Evolutionary conservation across 2,888 invertebrate species (phyloP), one percentile per base, ranked within the genome.

Genomic region (Patella pellucida): DNA sequence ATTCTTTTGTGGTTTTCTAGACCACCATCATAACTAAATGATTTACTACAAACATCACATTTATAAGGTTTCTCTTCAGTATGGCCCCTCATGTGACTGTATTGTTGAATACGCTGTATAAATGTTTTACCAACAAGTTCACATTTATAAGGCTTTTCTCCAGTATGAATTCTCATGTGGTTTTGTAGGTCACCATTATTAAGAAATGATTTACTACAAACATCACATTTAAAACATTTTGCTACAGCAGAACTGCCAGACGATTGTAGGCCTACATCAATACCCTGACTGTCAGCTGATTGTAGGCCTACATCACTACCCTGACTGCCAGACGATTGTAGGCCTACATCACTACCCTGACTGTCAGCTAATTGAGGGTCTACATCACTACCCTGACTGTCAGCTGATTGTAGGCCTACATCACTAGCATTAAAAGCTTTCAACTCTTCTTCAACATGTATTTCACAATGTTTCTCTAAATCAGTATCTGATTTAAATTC

Each of bases 61-160:
- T 62, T 11, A 62, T 62, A 62, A n/a, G 62, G 62, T 23, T 19
- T 62, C 2, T 62, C 62, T 23, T 23, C 62, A 23, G 62, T 62
- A 62, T 62, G 12, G 11, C 19, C 23, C 3, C 12, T 62, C 19
- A 23, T 2, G 23, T 23, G 62, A 11, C 62, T 62, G 3, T 23
- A 23, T 15, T 72, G 52, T 19, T 72, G 68, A 16, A 68, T 67
- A 2, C 31, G 31, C 16, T 72, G 31, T 27, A 69, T 62, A 51
- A 76, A 72, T 14, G n/a, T 19, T 19, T 76, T 76, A 51, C 27
- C 23, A 62, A 72, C 72, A 11, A 76, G 41, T 7, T 76, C 76
- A 69, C 76, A 76, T 31, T 31, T 19, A 19, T 56, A 69, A 50
- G 56, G 62, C 4, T 68, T 41, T 11, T 62, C 41, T 19, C 56